Percentiles rank a stretch among this genome's conserved stretches.
These are phyloP conservation scores for Ptilonorhynchus violaceus DNA, from an alignment of 2,113 vertebrate genomes.

Conservation along the genomic window DNA sequence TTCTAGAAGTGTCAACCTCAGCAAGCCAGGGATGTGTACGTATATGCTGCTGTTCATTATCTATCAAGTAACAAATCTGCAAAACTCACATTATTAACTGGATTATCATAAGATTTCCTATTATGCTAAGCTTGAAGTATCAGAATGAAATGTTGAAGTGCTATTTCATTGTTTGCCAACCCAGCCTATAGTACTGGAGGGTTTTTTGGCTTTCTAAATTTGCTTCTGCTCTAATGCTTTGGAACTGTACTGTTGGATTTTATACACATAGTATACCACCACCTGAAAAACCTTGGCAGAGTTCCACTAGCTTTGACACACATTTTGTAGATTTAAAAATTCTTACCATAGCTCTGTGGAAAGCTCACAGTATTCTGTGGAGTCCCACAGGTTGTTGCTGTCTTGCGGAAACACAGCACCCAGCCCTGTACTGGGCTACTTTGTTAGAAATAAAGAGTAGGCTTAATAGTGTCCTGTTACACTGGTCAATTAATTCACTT, in stretches of 20 bases:
- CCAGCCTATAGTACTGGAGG: not conserved
- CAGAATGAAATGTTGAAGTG: not conserved
- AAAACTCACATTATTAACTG: not conserved
- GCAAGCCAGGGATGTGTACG: not conserved
- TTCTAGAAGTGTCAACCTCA: not conserved
- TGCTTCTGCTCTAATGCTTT: not conserved
- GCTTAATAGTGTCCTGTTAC: not conserved
- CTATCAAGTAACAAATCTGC: not conserved
- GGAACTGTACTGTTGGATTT: not conserved
- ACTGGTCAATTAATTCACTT: not conserved
- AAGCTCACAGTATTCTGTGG: not conserved
- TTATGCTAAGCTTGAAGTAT: not conserved
- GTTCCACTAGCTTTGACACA: not conserved
- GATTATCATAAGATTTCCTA: not conserved
- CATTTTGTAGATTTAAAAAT: not conserved
- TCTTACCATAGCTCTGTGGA: not conserved
- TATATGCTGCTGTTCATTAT: not conserved
- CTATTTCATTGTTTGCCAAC: not conserved
- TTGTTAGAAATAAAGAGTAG: not conserved
- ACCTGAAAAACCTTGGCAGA: not conserved
- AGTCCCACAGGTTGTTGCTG: not conserved
- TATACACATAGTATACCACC: fast-evolving
- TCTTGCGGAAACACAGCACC: not conserved
- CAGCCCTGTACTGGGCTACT: not conserved
- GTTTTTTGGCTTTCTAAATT: not conserved